These are phyloP conservation scores for Hyposoter didymator DNA, from an alignment of 2,888 invertebrate genomes.

Conservation along the genomic window DNA sequence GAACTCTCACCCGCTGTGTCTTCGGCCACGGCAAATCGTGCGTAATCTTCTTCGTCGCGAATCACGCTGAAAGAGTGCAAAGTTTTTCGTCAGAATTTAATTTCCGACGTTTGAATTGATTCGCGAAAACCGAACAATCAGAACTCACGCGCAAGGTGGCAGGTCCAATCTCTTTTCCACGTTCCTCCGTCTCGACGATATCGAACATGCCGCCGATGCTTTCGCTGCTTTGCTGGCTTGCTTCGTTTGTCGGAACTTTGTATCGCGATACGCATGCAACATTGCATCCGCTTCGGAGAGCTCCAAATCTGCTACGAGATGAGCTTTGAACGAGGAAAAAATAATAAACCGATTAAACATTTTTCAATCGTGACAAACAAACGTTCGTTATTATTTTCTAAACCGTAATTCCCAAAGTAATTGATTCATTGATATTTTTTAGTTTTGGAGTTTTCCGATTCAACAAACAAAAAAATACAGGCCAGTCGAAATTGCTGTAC, in stretches of 20 bases:
- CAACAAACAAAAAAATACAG: background rate
- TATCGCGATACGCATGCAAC: slow-evolving; percentile 66
- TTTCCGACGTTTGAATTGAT: background rate
- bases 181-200: slow-evolving; percentile 66
- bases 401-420: too few relatives aligned
- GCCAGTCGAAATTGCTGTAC: slow-evolving; percentile 8
- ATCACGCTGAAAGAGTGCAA: background rate
- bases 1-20: background rate
- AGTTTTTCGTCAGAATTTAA: background rate
- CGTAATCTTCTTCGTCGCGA: slow-evolving; percentile 10
- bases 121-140: background rate
- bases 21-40: background rate
- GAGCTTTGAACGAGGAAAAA: slow-evolving; percentile 60
- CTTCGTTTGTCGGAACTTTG: slow-evolving; percentile 56
- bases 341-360: background rate
- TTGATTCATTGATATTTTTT: background rate
- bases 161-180: slow-evolving; percentile 68
- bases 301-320: slow-evolving; percentile 69
- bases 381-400: background rate
- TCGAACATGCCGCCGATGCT: slow-evolving; percentile 41
- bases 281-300: slow-evolving; percentile 70
- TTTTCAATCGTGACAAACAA: background rate
- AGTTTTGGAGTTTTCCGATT: background rate
- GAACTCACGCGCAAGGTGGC: slow-evolving; percentile 68
- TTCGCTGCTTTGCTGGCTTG: background rate